Percentiles rank a stretch among this genome's conserved stretches.
phyloP scores from a whole-genome alignment of 2,797 vertebrate species.

The Cottoperca gobio region DNA sequence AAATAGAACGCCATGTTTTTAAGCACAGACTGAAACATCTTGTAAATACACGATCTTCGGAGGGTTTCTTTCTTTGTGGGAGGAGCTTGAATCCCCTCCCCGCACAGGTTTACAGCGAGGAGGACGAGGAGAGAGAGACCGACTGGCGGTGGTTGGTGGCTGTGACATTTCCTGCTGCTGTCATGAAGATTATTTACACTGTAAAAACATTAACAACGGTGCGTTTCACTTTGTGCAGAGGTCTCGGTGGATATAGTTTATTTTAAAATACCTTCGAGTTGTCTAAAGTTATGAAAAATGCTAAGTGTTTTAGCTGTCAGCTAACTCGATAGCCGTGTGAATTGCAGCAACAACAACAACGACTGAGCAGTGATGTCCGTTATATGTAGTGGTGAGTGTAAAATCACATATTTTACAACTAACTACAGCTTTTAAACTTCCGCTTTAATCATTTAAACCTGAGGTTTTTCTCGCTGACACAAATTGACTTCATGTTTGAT shows the following conservation, averaged over 20 bases:
- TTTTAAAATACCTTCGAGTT: background rate
- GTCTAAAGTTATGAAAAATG: constrained; percentile 1
- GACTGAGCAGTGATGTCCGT: background rate
- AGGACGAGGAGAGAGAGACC: background rate
- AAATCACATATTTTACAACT: background rate
- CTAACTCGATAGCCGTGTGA: constrained; percentile 40
- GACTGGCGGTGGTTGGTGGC: constrained; percentile 40
- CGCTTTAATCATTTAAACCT: background rate
- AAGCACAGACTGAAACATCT: background rate
- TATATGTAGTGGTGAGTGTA: constrained; percentile 25
- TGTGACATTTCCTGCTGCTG: constrained; percentile 31
- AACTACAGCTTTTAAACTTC: background rate
- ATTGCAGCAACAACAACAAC: constrained; percentile 1
- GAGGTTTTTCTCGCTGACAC: background rate
- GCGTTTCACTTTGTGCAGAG: background rate
- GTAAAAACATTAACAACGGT: background rate
- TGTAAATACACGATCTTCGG: constrained; percentile 33
- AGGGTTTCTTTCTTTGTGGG: background rate
- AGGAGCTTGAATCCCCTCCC: constrained; percentile 22
- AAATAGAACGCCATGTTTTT: background rate
- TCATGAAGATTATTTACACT: background rate
- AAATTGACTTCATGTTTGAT: no score
- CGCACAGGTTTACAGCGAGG: constrained; percentile 48
- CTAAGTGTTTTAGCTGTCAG: background rate
- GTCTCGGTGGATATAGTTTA: background rate